Base-by-base conservation (phyloP, 1,140 invertebrate genomes). In the Lepidurus couesii region DNA sequence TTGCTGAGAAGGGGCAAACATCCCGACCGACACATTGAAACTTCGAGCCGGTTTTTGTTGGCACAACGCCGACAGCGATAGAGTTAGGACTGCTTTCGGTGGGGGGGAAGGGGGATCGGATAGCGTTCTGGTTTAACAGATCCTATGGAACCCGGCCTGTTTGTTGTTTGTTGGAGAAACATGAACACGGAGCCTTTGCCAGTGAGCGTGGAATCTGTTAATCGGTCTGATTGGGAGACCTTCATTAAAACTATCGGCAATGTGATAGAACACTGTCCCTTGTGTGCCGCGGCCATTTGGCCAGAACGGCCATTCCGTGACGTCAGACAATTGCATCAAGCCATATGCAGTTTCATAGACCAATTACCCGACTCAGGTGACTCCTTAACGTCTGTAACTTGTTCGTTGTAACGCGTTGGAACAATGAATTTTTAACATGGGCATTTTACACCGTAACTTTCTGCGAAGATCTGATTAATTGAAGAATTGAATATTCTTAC, bases 201-300 rank as follows among this genome's bases (percentile, higher is more conserved):
- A 44, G 16, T 79, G 26, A 74, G 26, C 21, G 34, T 79, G 42
- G 43, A 21, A 21, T 44, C 34, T 34, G 86, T 90, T 0, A 90
- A 90, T 83, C 83, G 82, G 79, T 82, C 90, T 77, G 83, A 83
- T 47, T 84, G 83, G 79, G 87, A 89, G 78, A 84, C 89, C 75
- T 91, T 91, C 83, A 87, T 88, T 65, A 83, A 83, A 80, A 84
- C 88, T 76, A 91, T 92, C 83, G 86, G 85, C 42, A 91, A 91
- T 85, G 87, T 91, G 3, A 88, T 91, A 79, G 90, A 91, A 83
- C 84, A 89, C 79, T 90, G 87, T 83, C 83, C 85, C 11, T 85
- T 88, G 65, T 88, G 87, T 73, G 87, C 89, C 1, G 85, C 85
- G 21, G 81, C 84, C 24, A 86, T 89, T 74, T 86, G 86, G 80